phyloP scores from a whole-genome alignment of 2,113 vertebrate genomes.

The Shinisaurus crocodilurus region DNA sequence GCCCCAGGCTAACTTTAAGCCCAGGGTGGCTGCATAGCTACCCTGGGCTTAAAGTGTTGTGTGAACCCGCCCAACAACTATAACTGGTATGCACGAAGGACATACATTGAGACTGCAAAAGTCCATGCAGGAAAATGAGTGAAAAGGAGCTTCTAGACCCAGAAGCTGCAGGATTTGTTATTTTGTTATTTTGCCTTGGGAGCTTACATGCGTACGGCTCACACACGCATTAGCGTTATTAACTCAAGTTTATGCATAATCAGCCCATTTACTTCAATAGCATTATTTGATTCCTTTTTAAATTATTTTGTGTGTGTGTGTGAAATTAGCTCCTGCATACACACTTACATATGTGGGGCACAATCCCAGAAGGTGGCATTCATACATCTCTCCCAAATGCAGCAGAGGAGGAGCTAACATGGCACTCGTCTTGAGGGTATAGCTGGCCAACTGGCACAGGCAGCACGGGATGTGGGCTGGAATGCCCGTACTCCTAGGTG shows the following conservation, averaged over 20 bases:
- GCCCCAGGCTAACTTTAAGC: no score
- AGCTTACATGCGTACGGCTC: background rate
- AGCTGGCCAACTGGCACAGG: background rate
- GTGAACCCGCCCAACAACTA: no score
- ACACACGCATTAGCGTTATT: background rate
- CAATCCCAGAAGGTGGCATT: background rate
- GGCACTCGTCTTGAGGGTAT: background rate
- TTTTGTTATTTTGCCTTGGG: background rate
- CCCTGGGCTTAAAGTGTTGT: no score
- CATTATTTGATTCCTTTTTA: background rate
- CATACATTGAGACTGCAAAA: background rate
- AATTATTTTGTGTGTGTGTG: background rate
- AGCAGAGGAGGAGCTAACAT: background rate
- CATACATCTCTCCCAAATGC: background rate
- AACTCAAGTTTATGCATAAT: background rate
- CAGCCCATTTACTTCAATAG: background rate
- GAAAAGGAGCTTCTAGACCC: background rate
- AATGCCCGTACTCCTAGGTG: background rate
- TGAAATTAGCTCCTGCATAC: background rate
- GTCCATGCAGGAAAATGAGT: background rate
- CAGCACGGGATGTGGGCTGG: no score
- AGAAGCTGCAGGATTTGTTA: background rate
- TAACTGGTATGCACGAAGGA: no score
- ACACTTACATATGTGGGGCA: background rate
- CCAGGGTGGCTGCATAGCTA: no score